Evolutionary conservation across 2,888 invertebrate species (phyloP).

Genomic region (Hyalella azteca): DNA sequence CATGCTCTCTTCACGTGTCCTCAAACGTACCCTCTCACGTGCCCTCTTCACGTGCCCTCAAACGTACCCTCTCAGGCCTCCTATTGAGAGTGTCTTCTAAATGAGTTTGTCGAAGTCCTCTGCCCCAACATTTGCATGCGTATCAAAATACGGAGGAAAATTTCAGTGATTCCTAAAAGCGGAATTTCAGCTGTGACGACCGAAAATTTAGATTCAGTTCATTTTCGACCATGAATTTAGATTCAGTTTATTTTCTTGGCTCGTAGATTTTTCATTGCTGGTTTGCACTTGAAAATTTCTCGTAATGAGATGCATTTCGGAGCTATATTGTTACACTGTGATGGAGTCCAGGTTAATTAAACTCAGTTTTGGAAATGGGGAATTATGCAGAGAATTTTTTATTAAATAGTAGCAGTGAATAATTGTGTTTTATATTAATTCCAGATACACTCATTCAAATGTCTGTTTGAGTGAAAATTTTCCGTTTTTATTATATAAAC

Average conservation of each 20-base stretch:
- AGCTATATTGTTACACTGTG: too few species aligned
- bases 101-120: constrained; percentile 31
- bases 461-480: too few species aligned
- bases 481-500: too few species aligned
- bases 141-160: constrained; percentile 29
- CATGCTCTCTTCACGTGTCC: too few species aligned
- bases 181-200: background rate
- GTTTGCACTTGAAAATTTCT: background rate
- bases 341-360: too few species aligned
- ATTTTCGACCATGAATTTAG: background rate
- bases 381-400: too few species aligned
- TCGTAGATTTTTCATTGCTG: background rate
- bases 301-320: background rate
- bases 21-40: too few species aligned
- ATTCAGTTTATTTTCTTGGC: constrained; percentile 2
- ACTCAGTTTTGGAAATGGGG: too few species aligned
- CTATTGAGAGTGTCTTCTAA: constrained; percentile 22
- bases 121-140: constrained; percentile 13
- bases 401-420: too few species aligned
- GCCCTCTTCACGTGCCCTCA: too few species aligned
- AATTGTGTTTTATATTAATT: too few species aligned
- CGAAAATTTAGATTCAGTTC: background rate
- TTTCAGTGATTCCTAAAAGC: background rate
- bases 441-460: too few species aligned
- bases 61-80: constrained; percentile 23